These are phyloP conservation scores for Sebastes baramenuke DNA, from an alignment of 2,797 vertebrate species.

Conservation along the genomic window DNA sequence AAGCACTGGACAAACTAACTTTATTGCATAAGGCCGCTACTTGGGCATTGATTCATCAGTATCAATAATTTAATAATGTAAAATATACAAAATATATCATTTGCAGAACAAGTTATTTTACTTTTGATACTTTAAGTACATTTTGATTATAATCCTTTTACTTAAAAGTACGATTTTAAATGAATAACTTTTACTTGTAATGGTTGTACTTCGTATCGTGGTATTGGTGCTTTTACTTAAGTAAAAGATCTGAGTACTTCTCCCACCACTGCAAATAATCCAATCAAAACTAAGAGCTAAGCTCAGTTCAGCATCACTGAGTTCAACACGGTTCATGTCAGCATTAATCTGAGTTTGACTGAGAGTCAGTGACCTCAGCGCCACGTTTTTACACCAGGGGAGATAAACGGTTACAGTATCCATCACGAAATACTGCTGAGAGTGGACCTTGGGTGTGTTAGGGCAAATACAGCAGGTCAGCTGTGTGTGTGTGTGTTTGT, in stretches of 20 bases:
- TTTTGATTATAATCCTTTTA: neutral
- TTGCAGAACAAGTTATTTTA: neutral
- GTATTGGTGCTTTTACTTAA: neutral
- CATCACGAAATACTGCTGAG: conserved; percentile 45
- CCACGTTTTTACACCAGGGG: conserved; percentile 43
- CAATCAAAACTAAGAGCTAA: neutral
- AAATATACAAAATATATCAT: neutral
- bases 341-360: conserved; percentile 24
- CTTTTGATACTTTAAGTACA: neutral
- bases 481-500: conserved; percentile 12
- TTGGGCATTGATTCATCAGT: neutral
- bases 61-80: neutral
- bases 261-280: neutral
- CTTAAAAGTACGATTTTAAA: neutral
- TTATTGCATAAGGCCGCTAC: neutral
- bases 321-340: conserved; percentile 59
- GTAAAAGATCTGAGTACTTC: neutral
- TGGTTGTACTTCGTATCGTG: neutral
- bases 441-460: conserved; percentile 53
- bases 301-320: conserved; percentile 15
- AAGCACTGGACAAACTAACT: neutral
- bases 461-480: conserved; percentile 30
- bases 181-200: neutral
- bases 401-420: conserved; percentile 63
- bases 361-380: conserved; percentile 61